phyloP scores from a whole-genome alignment of 2,888 invertebrate species.

The Chydorus sphaericus region DNA sequence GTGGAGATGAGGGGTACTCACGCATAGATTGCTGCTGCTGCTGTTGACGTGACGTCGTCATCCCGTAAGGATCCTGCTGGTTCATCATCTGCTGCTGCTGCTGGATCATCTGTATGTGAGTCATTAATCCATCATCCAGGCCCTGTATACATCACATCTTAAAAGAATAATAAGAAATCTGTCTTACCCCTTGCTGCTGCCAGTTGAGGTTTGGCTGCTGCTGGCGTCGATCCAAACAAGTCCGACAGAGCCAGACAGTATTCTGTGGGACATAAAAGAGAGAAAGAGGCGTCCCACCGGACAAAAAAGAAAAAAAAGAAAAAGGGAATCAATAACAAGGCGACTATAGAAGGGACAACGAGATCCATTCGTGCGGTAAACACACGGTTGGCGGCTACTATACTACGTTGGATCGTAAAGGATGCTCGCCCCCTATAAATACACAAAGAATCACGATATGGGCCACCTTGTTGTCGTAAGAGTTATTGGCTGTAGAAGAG shows the following conservation, averaged over 20 bases:
- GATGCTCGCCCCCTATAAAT: no score
- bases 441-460: background rate
- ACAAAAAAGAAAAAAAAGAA: no score
- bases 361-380: no score
- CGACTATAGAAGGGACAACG: no score
- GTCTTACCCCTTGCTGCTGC: background rate
- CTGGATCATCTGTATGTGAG: background rate
- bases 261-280: conserved; percentile 20
- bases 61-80: no score
- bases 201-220: conserved; percentile 5
- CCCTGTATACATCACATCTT: background rate
- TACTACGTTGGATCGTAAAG: no score
- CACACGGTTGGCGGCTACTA: no score
- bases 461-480: conserved; percentile 9
- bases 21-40: background rate
- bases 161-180: background rate
- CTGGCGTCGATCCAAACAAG: conserved; percentile 24
- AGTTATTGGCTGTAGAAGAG: no score
- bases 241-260: conserved; percentile 27
- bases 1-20: background rate
- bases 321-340: no score
- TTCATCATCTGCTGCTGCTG: background rate
- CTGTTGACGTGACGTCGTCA: no score
- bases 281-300: background rate
- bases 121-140: background rate